Base-by-base conservation (phyloP, 2,797 vertebrate species). In the Lepus oiostolus region DNA sequence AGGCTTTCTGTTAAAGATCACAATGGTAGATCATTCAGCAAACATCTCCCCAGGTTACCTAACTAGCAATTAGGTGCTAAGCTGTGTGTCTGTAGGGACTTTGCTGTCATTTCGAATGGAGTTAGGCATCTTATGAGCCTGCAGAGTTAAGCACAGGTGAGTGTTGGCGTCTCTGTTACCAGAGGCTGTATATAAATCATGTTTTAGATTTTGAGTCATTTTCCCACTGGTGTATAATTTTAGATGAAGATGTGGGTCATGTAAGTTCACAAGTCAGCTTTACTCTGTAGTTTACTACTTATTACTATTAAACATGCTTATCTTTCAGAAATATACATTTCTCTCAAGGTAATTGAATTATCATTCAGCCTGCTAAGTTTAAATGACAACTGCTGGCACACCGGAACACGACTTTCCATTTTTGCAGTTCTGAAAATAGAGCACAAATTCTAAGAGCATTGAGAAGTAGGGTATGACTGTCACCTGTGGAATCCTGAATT, bases 261-360 rank as follows among this genome's bases (percentile, higher is more conserved):
- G 10, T 87, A 72, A 90, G 79, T 94, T 95, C 90, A 84, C 65
- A 72, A 95, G 60, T 93, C 94, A 96, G 67, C 60, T 93, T 90
- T 96, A 80, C 54, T 93, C 65, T 80, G 32, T 90, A 67, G 74
- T 88, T 96, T 75, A 68, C 91, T 95, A 93, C 87, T 96, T 95
- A 96, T 88, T 95, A 88, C 87, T 90, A 67, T 94, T 91, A 96
- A 96, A 76, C 65, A 74, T 95, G 92, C 85, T 94, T 96, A 90
- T 93, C 88, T 96, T 96, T 96, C 67, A 93, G 67, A 97, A 96
- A 96, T 92, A 88, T 42, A 92, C 71, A 93, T 96, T 94, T 95
- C 54, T 82, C 84, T 95, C 75, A 93, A 84, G 84, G 72, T 95
- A 81, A 88, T 86, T 96, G 26, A 95, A 0, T 93, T 92, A 65